Percentiles rank a stretch among this genome's conserved stretches.
phyloP scores from a whole-genome alignment of 2,113 vertebrate species.

The Neomonachus schauinslandi region DNA sequence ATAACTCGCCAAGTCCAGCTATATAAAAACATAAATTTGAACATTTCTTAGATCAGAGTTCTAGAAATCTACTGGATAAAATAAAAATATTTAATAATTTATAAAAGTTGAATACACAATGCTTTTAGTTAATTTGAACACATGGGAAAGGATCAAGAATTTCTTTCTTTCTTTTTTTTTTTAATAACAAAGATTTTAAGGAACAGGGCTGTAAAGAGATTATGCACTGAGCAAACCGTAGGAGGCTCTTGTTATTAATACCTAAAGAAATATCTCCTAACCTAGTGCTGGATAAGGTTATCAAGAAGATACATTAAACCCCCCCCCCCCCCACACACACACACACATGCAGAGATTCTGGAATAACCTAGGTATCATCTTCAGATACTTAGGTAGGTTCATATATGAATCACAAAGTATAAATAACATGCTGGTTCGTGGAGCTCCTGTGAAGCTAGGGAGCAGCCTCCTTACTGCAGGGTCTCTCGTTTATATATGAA shows the following conservation, averaged over 20 bases:
- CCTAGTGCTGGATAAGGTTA: fast-evolving
- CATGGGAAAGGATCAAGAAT: not conserved
- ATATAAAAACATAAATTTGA: not conserved
- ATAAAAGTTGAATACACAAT: not conserved
- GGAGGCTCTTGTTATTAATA: fast-evolving
- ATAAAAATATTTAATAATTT: not conserved
- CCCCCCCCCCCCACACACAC: no score
- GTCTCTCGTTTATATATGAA: fast-evolving
- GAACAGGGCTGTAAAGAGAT: not conserved
- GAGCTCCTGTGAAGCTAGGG: fast-evolving
- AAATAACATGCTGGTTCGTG: fast-evolving
- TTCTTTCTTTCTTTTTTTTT: not conserved
- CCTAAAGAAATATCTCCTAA: fast-evolving
- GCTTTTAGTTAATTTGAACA: not conserved
- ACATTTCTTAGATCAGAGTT: not conserved
- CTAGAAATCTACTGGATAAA: not conserved
- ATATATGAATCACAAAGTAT: fast-evolving
- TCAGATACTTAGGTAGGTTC: fast-evolving
- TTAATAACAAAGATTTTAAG: not conserved
- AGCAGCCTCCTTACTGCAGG: fast-evolving
- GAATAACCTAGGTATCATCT: fast-evolving
- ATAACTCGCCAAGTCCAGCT: not conserved
- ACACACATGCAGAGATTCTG: not conserved
- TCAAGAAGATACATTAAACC: not conserved
- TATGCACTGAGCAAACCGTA: fast-evolving